Percentiles rank a stretch among this genome's conserved stretches.
Conservation (phyloP, 2,888 invertebrate genomes). For the Troides oblongomaculatus region DNA sequence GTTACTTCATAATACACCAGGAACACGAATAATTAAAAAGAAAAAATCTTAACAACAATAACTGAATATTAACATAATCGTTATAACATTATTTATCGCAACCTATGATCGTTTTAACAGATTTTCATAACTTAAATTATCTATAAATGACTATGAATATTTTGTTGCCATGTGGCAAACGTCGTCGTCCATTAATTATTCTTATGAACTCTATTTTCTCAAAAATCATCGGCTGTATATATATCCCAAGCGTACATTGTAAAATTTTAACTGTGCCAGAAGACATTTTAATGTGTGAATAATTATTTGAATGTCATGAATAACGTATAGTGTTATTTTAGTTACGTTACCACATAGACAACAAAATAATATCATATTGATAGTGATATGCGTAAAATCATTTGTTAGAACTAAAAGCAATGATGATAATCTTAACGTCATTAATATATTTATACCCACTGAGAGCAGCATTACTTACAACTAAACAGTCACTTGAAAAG, state of each 20-base stretch:
- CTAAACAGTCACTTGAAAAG: constrained; percentile 60
- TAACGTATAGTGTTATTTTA: background rate
- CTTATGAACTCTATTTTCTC: too few relatives aligned
- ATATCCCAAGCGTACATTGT: too few relatives aligned
- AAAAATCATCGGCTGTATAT: too few relatives aligned
- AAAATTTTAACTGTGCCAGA: too few relatives aligned
- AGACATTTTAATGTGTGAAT: too few relatives aligned
- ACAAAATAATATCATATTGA: constrained; percentile 35
- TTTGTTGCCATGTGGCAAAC: constrained; percentile 18
- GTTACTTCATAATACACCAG: constrained; percentile 37
- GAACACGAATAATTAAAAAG: constrained; percentile 41
- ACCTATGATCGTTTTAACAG: constrained; percentile 33
- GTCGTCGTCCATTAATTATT: background rate
- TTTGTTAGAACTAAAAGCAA: constrained; percentile 46
- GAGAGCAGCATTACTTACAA: constrained; percentile 48
- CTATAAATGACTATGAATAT: constrained; percentile 21
- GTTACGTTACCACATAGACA: constrained; percentile 8
- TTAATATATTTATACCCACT: constrained; percentile 45
- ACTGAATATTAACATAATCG: constrained; percentile 48
- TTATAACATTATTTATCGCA: constrained; percentile 44
- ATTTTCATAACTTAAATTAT: constrained; percentile 26
- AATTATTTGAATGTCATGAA: background rate
- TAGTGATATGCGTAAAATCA: constrained; percentile 48
- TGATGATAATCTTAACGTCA: constrained; percentile 41
- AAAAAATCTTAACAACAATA: constrained; percentile 51